Conservation (phyloP, 2,888 invertebrate species). For the Stegana nigrithorax region DNA sequence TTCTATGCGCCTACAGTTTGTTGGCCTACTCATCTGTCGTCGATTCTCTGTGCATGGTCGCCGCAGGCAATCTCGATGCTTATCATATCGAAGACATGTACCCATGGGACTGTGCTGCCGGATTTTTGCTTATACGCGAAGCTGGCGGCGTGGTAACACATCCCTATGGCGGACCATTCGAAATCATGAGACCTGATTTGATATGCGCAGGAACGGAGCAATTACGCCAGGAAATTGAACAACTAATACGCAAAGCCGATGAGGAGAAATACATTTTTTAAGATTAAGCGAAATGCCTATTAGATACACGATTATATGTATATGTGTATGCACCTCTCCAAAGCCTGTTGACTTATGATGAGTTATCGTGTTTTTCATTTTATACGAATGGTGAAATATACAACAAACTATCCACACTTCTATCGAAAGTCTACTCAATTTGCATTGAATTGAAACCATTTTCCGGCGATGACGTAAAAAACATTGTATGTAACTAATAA, state of each 20-base stretch:
- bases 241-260: slow-evolving; percentile 71
- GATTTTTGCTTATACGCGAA: slow-evolving; percentile 78
- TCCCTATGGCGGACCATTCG: slow-evolving; percentile 72
- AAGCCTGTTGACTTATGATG: too few relatives aligned
- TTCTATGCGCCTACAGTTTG: slow-evolving; percentile 43
- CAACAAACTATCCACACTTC: too few relatives aligned
- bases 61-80: slow-evolving; percentile 76
- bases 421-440: too few relatives aligned
- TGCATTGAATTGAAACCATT: too few relatives aligned
- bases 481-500: too few relatives aligned
- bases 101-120: slow-evolving; percentile 85
- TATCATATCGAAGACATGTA: slow-evolving; percentile 79
- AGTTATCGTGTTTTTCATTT: too few relatives aligned
- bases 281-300: too few relatives aligned
- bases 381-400: too few relatives aligned
- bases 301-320: too few relatives aligned
- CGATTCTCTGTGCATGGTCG: slow-evolving; percentile 78
- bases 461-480: too few relatives aligned
- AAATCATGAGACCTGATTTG: slow-evolving; percentile 73
- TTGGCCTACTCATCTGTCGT: slow-evolving; percentile 79
- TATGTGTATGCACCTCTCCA: too few relatives aligned
- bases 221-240: slow-evolving; percentile 70
- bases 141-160: slow-evolving; percentile 81
- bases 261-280: slow-evolving; percentile 48
- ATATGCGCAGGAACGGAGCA: slow-evolving; percentile 70